phyloP scores from a whole-genome alignment of 2,113 vertebrate genomes.

The Cyprinus carpio region DNA sequence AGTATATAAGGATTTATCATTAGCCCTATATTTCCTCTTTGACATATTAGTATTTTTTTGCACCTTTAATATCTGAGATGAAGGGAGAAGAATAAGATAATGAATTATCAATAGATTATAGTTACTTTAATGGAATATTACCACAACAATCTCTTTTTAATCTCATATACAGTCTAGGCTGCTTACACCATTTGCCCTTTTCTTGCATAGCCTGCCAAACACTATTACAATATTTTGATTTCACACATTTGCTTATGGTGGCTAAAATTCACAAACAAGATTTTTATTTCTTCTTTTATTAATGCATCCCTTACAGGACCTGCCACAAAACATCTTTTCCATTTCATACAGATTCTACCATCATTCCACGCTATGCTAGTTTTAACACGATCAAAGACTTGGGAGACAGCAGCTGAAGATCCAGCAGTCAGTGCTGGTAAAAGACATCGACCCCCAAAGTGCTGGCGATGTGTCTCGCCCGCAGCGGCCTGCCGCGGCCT shows the following conservation, averaged over 20 bases:
- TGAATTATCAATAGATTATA: not conserved
- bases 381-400: slow-evolving; percentile 39
- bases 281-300: slow-evolving; percentile 18
- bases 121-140: not conserved
- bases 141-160: not conserved
- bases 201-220: slow-evolving; percentile 11
- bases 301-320: slow-evolving; percentile 9
- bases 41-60: not conserved
- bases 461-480: slow-evolving; percentile 39
- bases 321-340: not conserved
- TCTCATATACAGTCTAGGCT: not conserved
- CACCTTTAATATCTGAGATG: not conserved
- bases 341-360: slow-evolving; percentile 29
- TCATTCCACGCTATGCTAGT: slow-evolving; percentile 38
- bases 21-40: not conserved
- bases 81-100: not conserved
- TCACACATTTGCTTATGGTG: slow-evolving; percentile 39
- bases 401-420: slow-evolving; percentile 35
- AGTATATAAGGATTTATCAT: not conserved
- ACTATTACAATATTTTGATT: slow-evolving; percentile 20
- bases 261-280: slow-evolving; percentile 20
- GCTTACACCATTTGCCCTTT: slow-evolving; percentile 4
- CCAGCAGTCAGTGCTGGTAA: slow-evolving; percentile 37
- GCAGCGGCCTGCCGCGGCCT: slow-evolving; percentile 31
- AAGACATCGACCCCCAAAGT: slow-evolving; percentile 46